Evolutionary conservation across 2,113 vertebrate genomes (phyloP), one percentile per base, ranked within the genome.

Genomic region (Carassius carassius): DNA sequence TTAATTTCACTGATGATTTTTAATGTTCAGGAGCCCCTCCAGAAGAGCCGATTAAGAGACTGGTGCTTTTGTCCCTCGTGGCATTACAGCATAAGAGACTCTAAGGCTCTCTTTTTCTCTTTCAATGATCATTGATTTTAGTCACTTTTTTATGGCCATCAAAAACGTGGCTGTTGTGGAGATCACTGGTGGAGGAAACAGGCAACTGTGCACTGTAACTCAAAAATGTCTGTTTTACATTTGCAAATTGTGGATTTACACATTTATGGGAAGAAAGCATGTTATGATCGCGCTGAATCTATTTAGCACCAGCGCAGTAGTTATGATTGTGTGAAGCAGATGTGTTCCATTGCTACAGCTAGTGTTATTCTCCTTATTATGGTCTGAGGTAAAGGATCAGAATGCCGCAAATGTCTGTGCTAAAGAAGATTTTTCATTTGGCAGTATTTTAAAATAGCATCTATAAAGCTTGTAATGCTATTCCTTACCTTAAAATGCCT

Each of bases 1-100:
- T 88, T 93, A 91, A 89, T 93, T 93, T 90, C 79, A 85, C 90
- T 92, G 90, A 91, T 93, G 93, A 92, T 94, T 92, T 92, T 90
- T 88, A 91, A 89, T 93, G 88, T 91, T 92, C 87, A 67, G 89
- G 76, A 86, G 84, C 82, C 86, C 82, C 86, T 91, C 70, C 78
- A 89, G 81, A 88, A 87, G 86, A 87, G 89, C 80, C 89, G 89
- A 92, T 94, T 91, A 92, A 90, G 88, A 89, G 88, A 73, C 90
- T 84, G 86, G 69, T 88, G 89, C 84, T 89, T 78, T 78, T 85
- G 77, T 85, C 72, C 83, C 85, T 14, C 4, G 23, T 75, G 67
- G 73, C 78, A 86, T 87, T 84, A 83, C 56, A 67, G 70, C 56
- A 74, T 54, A 54, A 87, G 84, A 87, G 84, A 84, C 80, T 78